Percentiles rank a stretch among this genome's conserved stretches.
Evolutionary conservation across 2,888 invertebrate species (phyloP).

Genomic region (Malthinus flaveolus): DNA sequence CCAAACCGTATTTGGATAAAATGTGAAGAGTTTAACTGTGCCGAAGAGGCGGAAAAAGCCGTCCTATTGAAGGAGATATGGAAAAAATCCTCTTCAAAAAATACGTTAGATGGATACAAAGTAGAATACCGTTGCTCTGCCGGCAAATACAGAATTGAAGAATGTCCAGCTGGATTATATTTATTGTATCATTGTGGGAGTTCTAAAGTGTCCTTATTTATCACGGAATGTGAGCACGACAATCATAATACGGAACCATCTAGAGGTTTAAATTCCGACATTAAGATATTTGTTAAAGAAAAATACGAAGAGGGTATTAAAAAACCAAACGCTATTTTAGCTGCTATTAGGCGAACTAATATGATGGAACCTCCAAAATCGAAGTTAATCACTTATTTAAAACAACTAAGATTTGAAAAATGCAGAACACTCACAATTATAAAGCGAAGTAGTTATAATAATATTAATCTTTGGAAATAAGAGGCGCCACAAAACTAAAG

Average conservation of each 20-base stretch:
- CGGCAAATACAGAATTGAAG: neutral
- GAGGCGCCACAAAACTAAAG: too few species aligned
- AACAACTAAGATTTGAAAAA: too few species aligned
- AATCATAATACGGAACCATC: too few species aligned
- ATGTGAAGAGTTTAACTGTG: neutral
- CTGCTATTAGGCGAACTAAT: neutral
- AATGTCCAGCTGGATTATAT: neutral
- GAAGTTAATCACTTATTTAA: neutral
- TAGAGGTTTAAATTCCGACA: neutral
- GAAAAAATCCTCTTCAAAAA: neutral
- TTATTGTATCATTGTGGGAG: neutral
- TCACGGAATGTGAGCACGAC: too few species aligned
- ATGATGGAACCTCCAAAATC: neutral
- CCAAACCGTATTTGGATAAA: constrained; percentile 1
- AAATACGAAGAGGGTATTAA: neutral
- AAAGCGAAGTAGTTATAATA: too few species aligned
- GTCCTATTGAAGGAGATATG: neutral
- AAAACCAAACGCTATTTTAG: neutral
- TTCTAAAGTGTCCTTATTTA: too few species aligned
- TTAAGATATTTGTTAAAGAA: neutral
- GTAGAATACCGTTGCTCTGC: neutral
- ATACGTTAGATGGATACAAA: neutral
- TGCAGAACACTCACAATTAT: too few species aligned
- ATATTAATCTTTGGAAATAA: too few species aligned
- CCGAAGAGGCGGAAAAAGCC: neutral